These are phyloP conservation scores for Typhlomys cinereus DNA, from an alignment of 2,113 vertebrate genomes.

Conservation along the genomic window DNA sequence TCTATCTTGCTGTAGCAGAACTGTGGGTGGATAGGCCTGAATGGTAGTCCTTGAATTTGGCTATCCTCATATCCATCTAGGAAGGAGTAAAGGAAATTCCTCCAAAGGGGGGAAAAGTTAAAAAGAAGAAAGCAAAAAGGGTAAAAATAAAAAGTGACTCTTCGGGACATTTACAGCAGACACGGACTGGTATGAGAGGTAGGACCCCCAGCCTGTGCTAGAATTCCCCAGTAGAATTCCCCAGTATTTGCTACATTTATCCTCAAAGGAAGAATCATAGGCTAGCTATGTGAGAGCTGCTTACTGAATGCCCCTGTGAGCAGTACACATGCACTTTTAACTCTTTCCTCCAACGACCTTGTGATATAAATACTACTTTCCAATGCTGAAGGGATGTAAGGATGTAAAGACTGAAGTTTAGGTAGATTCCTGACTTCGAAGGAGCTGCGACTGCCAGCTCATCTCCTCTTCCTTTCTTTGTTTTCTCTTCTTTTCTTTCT, in stretches of 20 bases:
- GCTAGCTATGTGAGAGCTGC: too few relatives aligned
- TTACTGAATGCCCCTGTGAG: background rate
- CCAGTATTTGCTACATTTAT: background rate
- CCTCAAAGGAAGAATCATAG: background rate
- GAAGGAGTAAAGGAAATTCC: background rate
- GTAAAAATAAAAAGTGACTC: background rate
- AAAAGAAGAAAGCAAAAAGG: background rate
- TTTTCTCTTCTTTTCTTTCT: background rate
- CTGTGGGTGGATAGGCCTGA: background rate
- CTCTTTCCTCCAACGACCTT: background rate
- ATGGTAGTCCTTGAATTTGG: background rate
- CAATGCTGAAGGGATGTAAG: background rate
- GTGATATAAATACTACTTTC: background rate
- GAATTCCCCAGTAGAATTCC: background rate
- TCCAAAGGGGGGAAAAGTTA: background rate
- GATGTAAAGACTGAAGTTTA: background rate
- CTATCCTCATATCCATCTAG: background rate
- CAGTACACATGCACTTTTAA: background rate
- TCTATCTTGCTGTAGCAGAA: background rate
- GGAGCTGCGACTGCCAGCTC: background rate
- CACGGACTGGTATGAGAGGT: background rate
- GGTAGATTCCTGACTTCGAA: conserved; percentile 3
- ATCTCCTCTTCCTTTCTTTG: background rate
- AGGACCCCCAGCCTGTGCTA: background rate
- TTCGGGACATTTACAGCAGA: background rate